Evolutionary conservation across 2,113 vertebrate genomes (phyloP), one percentile per base, ranked within the genome.

Genomic region (Podocnemis expansa): DNA sequence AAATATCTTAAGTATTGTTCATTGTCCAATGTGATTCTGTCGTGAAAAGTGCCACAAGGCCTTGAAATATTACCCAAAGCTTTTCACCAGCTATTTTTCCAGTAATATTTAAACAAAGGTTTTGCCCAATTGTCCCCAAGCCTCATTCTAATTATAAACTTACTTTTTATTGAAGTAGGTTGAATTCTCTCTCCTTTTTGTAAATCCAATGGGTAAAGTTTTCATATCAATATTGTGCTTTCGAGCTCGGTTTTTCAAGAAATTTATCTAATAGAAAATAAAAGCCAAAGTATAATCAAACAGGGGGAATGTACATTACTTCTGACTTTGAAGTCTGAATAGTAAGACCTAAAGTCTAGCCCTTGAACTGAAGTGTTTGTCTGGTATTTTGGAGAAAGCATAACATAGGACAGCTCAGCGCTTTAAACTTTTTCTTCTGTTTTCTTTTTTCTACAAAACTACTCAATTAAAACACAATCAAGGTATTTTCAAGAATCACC

Each of bases 131-230:
- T 22, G 19, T 70, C 63, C 19, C n/a, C 9, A 70, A 70, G 19
- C 52, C 6, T 43, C 9, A 8, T 84, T 82, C 1, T 47, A 78
- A 0, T 3, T 45, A 78, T 67, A 93, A 54, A 98, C 99, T 98
- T 98, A 99, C 99, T 85, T 96, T 31, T 55, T 96, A 63, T 96
- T 96, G 94, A 98, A 99, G 90, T 97, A 95, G 2, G 99, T 99
- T 79, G 99, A 98, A 98, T 99, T 99, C 95, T 99, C 99, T 97
- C 93, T 98, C 90, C 99, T 99, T 96, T 98, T 99, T 45, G 98
- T 98, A 96, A 99, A 99, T 58, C 98, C 98, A 93, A 98, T 78
- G 2, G 99, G 99, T 41, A 99, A 97, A 8, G 99, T 98, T 94
- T 97, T 99, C 94, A 99, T 96, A 16, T 97, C 98, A 93, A 99